Percentiles rank a stretch among this genome's conserved stretches.
phyloP scores from a whole-genome alignment of 2,888 invertebrate genomes.

The Arctia plantaginis region DNA sequence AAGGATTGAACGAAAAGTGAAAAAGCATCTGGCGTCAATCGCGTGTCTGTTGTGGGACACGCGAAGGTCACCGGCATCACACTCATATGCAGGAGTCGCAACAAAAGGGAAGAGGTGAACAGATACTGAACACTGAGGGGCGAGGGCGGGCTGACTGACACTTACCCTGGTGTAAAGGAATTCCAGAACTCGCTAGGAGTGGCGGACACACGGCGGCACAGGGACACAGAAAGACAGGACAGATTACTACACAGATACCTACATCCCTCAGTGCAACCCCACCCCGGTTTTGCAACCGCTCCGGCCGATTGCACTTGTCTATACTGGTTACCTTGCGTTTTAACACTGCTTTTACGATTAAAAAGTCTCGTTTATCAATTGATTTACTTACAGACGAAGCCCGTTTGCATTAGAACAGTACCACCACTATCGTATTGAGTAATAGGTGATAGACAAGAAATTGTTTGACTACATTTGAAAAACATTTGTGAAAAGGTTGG shows the following conservation, averaged over 20 bases:
- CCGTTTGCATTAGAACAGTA: slow-evolving; percentile 86
- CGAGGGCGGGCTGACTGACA: slow-evolving; percentile 90
- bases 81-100: slow-evolving; percentile 86
- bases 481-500: slow-evolving; percentile 64
- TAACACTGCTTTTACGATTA: slow-evolving; percentile 76
- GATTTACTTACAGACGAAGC: slow-evolving; percentile 69
- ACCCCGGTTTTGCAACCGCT: slow-evolving; percentile 81
- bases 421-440: slow-evolving; percentile 70
- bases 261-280: slow-evolving; percentile 87
- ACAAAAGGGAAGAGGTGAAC: slow-evolving; percentile 86
- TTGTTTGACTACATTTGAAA: slow-evolving; percentile 41
- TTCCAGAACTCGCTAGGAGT: slow-evolving; percentile 98
- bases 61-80: slow-evolving; percentile 82
- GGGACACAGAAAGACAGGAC: slow-evolving; percentile 90
- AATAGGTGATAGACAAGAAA: slow-evolving; percentile 34
- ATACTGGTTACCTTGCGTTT: slow-evolving; percentile 85
- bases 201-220: slow-evolving; percentile 90
- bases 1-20: slow-evolving; percentile 84
- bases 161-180: slow-evolving; percentile 99
- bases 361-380: slow-evolving; percentile 60
- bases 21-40: slow-evolving; percentile 82
- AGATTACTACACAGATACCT: slow-evolving; percentile 88
- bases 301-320: slow-evolving; percentile 81
- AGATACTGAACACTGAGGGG: slow-evolving; percentile 87
- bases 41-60: slow-evolving; percentile 78